These are phyloP conservation scores for Syngnathus acus DNA, from an alignment of 2,797 vertebrate species.

Conservation along the genomic window DNA sequence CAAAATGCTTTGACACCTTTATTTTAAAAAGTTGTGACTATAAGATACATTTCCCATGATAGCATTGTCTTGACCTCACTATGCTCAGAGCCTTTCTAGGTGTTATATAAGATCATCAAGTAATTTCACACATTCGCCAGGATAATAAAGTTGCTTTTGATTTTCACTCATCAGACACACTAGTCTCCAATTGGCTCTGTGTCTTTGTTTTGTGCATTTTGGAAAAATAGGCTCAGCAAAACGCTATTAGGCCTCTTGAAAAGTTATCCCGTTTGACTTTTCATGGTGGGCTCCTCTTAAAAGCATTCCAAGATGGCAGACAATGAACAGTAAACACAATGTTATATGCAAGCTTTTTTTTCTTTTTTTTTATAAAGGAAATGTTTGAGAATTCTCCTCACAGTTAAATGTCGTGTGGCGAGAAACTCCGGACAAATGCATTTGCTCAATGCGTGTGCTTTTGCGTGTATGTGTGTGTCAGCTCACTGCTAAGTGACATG, in stretches of 20 bases:
- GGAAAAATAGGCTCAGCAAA: conserved; percentile 32
- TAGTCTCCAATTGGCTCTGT: not conserved
- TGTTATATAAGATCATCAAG: conserved; percentile 2
- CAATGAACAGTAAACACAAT: conserved; percentile 70
- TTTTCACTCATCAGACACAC: not conserved
- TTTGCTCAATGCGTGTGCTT: conserved; percentile 28
- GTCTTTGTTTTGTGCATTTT: not conserved
- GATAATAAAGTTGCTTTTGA: conserved; percentile 1
- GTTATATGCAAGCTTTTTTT: conserved; percentile 27
- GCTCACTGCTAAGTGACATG: conserved; percentile 80
- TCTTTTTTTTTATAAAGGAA: conserved; percentile 8
- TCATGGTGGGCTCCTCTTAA: conserved; percentile 49
- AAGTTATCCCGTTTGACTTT: conserved; percentile 36
- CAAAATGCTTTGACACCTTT: not conserved
- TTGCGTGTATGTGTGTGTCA: conserved; percentile 50
- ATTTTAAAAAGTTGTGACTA: not conserved
- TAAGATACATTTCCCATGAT: not conserved
- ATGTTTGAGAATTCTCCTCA: conserved; percentile 40
- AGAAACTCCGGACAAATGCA: conserved; percentile 53
- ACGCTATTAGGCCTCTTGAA: conserved; percentile 36
- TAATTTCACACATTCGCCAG: conserved; percentile 1
- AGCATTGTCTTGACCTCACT: not conserved
- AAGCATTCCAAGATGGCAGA: conserved; percentile 64
- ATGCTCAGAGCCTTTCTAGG: conserved; percentile 3
- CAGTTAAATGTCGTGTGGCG: conserved; percentile 49